Conservation (phyloP, 2,797 vertebrate species). For the Astyanax mexicanus region DNA sequence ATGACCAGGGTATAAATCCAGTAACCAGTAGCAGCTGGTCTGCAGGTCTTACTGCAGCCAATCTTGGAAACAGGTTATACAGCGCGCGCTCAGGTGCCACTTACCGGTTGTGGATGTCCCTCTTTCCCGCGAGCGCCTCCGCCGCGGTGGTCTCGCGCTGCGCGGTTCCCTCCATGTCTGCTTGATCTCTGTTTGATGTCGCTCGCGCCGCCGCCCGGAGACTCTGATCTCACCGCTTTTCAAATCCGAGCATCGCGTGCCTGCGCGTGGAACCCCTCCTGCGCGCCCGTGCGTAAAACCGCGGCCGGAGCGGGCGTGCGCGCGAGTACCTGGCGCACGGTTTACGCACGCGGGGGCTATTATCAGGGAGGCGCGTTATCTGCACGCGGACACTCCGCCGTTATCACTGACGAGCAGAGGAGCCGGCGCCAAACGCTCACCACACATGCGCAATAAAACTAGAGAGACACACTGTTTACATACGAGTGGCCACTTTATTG, state of each 20-base stretch:
- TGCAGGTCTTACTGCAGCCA: too few species aligned
- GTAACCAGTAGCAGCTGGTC: too few species aligned
- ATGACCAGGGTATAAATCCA: too few species aligned
- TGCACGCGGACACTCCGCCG: conserved; percentile 32
- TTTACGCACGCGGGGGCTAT: conserved; percentile 68
- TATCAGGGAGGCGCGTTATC: conserved; percentile 73
- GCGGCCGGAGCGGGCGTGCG: conserved; percentile 32
- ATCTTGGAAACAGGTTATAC: too few species aligned
- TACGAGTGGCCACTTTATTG: not conserved
- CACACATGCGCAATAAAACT: not conserved
- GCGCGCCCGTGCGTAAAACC: conserved; percentile 45
- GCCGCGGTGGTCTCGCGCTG: not conserved
- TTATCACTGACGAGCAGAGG: conserved; percentile 13
- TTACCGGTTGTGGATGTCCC: conserved; percentile 76
- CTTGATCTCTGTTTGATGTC: conserved; percentile 40
- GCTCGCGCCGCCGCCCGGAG: not conserved
- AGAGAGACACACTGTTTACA: too few species aligned
- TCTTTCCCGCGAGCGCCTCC: conserved; percentile 51
- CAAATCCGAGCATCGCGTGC: conserved; percentile 29
- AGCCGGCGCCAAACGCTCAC: not conserved
- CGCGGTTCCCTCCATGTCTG: not conserved
- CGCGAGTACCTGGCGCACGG: conserved; percentile 16
- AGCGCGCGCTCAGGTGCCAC: conserved; percentile 19
- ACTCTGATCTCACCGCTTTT: conserved; percentile 8
- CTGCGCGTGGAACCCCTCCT: not conserved